phyloP scores from a whole-genome alignment of 2,113 vertebrate species.

The Tetrao urogallus region DNA sequence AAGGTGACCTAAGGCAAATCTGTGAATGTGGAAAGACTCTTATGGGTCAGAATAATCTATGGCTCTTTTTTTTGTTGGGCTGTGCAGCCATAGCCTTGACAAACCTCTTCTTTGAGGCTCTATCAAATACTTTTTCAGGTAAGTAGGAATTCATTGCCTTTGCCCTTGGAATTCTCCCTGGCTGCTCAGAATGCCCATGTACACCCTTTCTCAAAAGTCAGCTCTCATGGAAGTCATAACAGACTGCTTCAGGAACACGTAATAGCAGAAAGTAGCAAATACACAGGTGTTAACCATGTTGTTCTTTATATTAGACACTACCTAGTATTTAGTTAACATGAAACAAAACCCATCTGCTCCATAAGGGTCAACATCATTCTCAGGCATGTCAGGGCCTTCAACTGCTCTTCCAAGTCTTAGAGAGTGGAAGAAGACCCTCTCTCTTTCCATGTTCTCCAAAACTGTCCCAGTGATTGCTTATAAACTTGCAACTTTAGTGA shows the following conservation, averaged over 20 bases:
- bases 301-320: neutral
- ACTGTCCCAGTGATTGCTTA: neutral
- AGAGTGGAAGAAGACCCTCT: neutral
- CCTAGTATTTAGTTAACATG: neutral
- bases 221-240: neutral
- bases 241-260: neutral
- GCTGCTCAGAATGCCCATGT: neutral
- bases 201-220: neutral
- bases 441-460: neutral
- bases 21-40: neutral
- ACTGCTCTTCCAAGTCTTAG: neutral
- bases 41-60: neutral
- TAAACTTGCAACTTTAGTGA: neutral
- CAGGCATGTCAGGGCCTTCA: neutral
- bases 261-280: neutral
- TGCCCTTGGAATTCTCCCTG: neutral
- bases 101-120: neutral
- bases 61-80: neutral
- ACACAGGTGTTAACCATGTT: neutral
- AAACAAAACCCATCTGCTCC: neutral
- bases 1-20: neutral
- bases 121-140: neutral
- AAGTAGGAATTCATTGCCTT: neutral
- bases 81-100: neutral
- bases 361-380: neutral